Conservation (phyloP, 2,113 vertebrate genomes). For the Passer montanus region DNA sequence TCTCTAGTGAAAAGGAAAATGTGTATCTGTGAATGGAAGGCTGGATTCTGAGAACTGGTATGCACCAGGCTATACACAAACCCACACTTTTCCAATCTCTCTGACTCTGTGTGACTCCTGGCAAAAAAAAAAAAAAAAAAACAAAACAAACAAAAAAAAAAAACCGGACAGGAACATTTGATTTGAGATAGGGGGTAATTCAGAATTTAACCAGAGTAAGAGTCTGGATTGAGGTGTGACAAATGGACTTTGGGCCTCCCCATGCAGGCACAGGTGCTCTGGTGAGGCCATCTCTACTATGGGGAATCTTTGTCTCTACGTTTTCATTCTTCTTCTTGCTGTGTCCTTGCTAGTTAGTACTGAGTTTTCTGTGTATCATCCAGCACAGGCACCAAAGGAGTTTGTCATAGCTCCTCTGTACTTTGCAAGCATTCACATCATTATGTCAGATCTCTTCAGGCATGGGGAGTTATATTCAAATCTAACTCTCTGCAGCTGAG, state of each 20-base stretch:
- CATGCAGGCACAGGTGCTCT: background rate
- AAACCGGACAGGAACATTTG: background rate
- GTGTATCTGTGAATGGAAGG: background rate
- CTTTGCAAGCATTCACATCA: background rate
- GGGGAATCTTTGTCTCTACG: rapidly evolving
- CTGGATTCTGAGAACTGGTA: background rate
- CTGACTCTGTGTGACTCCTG: background rate
- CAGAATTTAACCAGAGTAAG: background rate
- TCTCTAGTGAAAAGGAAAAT: background rate
- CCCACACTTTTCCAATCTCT: background rate
- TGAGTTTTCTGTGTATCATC: background rate
- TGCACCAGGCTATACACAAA: background rate
- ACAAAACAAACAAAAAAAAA: no score
- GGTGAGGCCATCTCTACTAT: background rate
- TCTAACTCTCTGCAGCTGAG: background rate
- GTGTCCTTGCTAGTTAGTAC: background rate
- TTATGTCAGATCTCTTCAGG: background rate
- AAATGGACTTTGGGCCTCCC: background rate
- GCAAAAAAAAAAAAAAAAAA: background rate
- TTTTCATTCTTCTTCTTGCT: background rate
- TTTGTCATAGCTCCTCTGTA: background rate
- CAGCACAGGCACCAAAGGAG: background rate
- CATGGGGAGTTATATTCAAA: background rate
- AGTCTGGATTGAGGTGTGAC: background rate
- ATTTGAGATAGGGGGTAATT: no score